A percentile compares a stretch with the other conserved stretches of the same genome.
Evolutionary conservation across 2,797 vertebrate genomes (phyloP).

Genomic region (Hapalemur alaotrensis): DNA sequence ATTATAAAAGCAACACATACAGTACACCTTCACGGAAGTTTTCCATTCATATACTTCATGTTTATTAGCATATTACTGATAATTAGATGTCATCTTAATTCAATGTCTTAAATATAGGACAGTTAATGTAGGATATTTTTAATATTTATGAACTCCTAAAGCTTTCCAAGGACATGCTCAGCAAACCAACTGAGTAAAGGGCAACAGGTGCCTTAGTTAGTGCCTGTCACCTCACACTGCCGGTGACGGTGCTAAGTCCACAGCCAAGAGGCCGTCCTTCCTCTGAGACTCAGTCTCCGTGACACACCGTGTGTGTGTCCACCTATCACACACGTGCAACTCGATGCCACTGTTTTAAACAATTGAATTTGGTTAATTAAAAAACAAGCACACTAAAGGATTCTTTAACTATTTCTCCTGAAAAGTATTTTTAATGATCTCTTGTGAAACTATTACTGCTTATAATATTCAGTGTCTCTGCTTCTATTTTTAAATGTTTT

Average conservation of each 20-base stretch:
- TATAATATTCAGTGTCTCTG: not conserved
- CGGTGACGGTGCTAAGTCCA: not conserved
- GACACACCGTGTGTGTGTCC: fast-evolving
- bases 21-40: not conserved
- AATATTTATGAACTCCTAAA: not conserved
- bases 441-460: not conserved
- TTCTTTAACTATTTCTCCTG: not conserved
- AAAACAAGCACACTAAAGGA: not conserved
- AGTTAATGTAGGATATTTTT: not conserved
- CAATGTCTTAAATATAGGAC: not conserved
- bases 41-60: not conserved
- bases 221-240: not conserved
- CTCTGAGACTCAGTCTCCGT: not conserved
- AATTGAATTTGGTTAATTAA: not conserved
- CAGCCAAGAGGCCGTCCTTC: not conserved
- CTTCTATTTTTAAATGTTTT: not conserved
- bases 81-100: not conserved
- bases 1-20: not conserved
- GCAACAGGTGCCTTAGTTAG: not conserved
- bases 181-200: not conserved
- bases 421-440: not conserved
- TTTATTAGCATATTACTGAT: not conserved
- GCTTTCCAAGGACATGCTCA: not conserved
- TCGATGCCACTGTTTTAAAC: not conserved
- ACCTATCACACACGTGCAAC: not conserved